Conservation (phyloP, 2,888 invertebrate species). For the Cataglyphis cursor region DNA sequence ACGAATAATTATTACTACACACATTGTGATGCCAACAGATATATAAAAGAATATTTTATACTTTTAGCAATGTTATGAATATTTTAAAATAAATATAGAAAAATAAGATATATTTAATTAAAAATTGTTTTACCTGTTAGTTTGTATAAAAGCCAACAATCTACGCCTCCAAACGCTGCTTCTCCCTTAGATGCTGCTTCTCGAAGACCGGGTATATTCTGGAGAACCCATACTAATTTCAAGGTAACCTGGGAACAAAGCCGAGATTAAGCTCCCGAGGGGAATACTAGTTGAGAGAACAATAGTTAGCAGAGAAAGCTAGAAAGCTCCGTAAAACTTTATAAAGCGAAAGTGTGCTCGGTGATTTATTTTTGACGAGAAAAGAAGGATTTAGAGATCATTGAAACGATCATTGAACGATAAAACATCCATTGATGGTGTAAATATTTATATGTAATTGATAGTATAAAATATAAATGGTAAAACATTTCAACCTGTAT, state of each 20-base stretch:
- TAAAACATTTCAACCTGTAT: slow-evolving; percentile 90
- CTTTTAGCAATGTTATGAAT: neutral
- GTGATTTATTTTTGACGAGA: neutral
- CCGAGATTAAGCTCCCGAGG: neutral
- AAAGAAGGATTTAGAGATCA: neutral
- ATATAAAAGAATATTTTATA: neutral
- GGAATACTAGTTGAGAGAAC: neutral
- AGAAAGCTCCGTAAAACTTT: neutral
- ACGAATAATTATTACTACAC: neutral
- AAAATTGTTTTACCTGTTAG: slow-evolving; percentile 87
- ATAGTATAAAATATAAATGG: neutral
- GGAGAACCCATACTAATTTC: slow-evolving; percentile 93
- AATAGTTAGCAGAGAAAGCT: neutral
- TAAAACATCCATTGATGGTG: neutral
- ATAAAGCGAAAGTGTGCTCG: neutral
- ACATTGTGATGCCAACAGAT: neutral
- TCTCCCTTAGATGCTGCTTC: slow-evolving; percentile 89
- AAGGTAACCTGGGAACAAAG: slow-evolving; percentile 90
- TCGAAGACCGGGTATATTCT: slow-evolving; percentile 91
- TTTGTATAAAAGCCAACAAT: slow-evolving; percentile 97
- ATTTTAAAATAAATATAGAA: neutral
- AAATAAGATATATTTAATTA: neutral
- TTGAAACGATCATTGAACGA: neutral
- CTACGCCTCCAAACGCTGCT: slow-evolving; percentile 95
- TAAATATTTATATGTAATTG: too few species aligned